Evolutionary conservation across 2,113 vertebrate genomes (phyloP).

Genomic region (Antidorcas marsupialis): DNA sequence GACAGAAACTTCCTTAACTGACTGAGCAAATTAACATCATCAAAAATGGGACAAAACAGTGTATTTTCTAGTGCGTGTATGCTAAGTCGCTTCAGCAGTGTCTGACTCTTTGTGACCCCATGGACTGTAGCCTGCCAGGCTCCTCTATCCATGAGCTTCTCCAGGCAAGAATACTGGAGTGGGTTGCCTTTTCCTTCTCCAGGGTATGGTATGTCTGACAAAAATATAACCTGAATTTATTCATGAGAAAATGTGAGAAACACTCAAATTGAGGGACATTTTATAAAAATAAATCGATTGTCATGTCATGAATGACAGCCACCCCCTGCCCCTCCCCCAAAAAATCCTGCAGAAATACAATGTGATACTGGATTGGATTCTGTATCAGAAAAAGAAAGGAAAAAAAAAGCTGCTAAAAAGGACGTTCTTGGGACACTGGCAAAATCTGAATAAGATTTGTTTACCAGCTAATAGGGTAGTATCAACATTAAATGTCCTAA

Average conservation of each 20-base stretch:
- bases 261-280: neutral
- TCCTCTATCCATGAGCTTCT: neutral
- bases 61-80: neutral
- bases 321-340: fast-evolving
- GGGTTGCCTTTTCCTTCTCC: neutral
- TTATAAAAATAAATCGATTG: neutral
- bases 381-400: neutral
- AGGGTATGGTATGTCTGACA: neutral
- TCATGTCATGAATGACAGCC: neutral
- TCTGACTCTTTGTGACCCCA: neutral
- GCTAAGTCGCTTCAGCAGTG: neutral
- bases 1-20: neutral
- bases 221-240: neutral
- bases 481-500: neutral
- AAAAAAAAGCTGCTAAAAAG: neutral
- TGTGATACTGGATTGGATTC: neutral
- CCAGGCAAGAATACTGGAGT: neutral
- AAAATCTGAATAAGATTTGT: neutral
- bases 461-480: neutral
- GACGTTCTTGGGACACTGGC: neutral
- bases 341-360: neutral
- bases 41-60: neutral
- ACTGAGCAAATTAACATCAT: neutral
- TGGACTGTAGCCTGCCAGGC: neutral
- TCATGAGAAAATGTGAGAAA: neutral